These are phyloP conservation scores for Microcebus jonahi DNA, from an alignment of 2,113 vertebrate species.

Conservation along the genomic window DNA sequence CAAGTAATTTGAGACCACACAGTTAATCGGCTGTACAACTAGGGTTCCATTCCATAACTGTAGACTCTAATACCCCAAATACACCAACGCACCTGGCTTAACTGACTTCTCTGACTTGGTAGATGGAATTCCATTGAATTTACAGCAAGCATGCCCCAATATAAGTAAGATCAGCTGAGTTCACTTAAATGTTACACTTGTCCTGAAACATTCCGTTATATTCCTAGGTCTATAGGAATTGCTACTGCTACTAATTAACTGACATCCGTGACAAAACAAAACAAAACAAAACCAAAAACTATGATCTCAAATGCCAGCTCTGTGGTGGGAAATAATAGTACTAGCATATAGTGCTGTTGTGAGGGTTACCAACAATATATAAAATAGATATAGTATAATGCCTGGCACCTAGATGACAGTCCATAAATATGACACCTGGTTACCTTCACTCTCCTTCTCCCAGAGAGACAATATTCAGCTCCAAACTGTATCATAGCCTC, in stretches of 20 bases:
- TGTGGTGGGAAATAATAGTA: background rate
- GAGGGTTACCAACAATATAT: background rate
- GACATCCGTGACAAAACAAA: background rate
- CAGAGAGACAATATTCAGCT: background rate
- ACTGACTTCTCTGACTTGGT: background rate
- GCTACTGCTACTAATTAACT: background rate
- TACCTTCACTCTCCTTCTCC: background rate
- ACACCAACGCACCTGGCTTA: background rate
- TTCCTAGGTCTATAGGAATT: background rate
- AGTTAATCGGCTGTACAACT: fast-evolving
- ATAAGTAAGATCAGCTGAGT: background rate
- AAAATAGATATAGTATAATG: background rate
- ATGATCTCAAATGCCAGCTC: background rate
- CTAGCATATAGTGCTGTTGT: background rate
- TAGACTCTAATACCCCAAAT: background rate
- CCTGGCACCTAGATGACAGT: background rate
- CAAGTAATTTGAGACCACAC: background rate
- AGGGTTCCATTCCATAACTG: background rate
- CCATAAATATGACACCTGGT: background rate
- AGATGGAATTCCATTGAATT: background rate
- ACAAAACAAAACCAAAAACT: background rate
- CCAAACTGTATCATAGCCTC: background rate
- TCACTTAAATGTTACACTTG: background rate
- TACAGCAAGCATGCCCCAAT: background rate
- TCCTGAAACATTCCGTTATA: background rate